Evolutionary conservation across 2,888 invertebrate species (phyloP), one percentile per base, ranked within the genome.

Genomic region (Amblyteles armatorius): DNA sequence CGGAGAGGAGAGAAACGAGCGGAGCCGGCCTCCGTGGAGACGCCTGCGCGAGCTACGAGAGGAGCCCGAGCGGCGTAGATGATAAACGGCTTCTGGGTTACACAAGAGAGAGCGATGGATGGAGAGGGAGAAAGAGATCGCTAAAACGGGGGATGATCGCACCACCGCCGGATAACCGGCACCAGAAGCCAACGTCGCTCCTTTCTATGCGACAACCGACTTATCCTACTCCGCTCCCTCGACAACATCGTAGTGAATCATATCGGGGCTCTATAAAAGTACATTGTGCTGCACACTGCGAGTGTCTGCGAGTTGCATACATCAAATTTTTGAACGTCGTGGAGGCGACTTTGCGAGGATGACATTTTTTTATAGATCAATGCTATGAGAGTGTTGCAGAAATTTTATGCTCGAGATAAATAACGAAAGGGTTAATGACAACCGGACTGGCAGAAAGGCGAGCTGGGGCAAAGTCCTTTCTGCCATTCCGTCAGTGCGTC

Each of bases 101-200:
- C 29, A 33, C 63, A n/a, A 63, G 63, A n/a, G 63, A 33, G 63
- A 33, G 16, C 63, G 63, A 57, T 57, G 26, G 57, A 57, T 26
- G 2, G 11, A 63, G 63, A 63, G 97, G 97, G 94, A 97, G 97
- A 97, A 93, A 97, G 97, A 93, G 97, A 97, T 57, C 97, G 97
- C 80, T 79, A 80, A 77, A 85, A 83, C 80, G 77, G 67, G 85
- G 83, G 85, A 83, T 63, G 98, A 98, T 94, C 97, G 98, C 97
- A 26, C 94, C 98, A 98, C 94, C 95, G 98, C 88, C 97, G 85
- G 83, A 85, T 85, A 85, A 85, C 85, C 85, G 83, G 73, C 87
- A 83, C 76, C 83, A 57, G 71, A 72, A 78, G 71, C 81, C 82
- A 80, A 63, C 84, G 73, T 79, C 74, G 67, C 63, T 81, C 73